Percentiles rank a stretch among this genome's conserved stretches.
Evolutionary conservation across 2,797 vertebrate species (phyloP).

Genomic region (Phoxinus dragarum): DNA sequence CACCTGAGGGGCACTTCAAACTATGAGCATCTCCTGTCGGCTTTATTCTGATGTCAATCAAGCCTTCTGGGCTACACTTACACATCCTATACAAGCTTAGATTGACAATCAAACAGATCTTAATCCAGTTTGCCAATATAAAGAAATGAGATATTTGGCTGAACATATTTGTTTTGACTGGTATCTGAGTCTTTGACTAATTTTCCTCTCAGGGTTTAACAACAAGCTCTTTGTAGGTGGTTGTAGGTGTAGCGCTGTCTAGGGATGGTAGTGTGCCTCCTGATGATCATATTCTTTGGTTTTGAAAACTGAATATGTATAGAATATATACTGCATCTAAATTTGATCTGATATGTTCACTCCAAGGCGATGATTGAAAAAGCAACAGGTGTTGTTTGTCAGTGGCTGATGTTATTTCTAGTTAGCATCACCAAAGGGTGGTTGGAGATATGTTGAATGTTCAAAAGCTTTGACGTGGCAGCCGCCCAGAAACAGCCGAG

Average conservation of each 20-base stretch:
- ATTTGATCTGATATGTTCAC: constrained; percentile 35
- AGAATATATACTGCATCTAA: constrained; percentile 21
- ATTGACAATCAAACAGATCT: constrained; percentile 1
- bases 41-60: constrained; percentile 10
- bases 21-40: background rate
- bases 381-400: constrained; percentile 17
- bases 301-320: constrained; percentile 22
- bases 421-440: constrained; percentile 8
- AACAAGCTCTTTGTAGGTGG: background rate
- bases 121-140: background rate
- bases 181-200: background rate
- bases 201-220: background rate
- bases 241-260: background rate
- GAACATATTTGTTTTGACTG: background rate
- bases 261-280: background rate
- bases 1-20: constrained; percentile 10
- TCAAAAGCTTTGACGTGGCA: background rate
- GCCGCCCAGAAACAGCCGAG: constrained; percentile 6
- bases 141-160: background rate
- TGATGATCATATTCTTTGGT: constrained; percentile 38
- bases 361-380: background rate
- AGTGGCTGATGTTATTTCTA: constrained; percentile 4
- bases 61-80: constrained; percentile 15
- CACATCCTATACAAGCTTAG: constrained; percentile 7
- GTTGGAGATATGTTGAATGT: constrained; percentile 18